phyloP scores from a whole-genome alignment of 2,888 invertebrate species.

The Oxycera nigricornis region DNA sequence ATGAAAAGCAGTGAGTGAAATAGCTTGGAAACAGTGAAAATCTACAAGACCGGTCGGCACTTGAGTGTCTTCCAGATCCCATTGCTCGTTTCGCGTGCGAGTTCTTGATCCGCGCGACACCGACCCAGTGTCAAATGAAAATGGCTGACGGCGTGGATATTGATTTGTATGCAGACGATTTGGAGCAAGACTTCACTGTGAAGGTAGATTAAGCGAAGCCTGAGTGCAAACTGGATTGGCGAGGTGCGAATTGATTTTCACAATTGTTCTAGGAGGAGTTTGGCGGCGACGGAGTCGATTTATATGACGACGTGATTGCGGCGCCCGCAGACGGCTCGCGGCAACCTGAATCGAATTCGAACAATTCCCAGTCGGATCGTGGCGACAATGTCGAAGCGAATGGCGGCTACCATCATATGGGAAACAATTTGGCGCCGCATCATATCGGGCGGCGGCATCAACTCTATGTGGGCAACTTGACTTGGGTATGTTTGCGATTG shows the following conservation, averaged over 20 bases:
- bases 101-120: background rate
- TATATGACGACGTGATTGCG: constrained; percentile 94
- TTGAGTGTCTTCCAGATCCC: background rate
- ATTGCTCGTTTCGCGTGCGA: background rate
- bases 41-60: constrained; percentile 25
- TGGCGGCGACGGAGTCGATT: constrained; percentile 78
- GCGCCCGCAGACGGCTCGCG: constrained; percentile 67
- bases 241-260: background rate
- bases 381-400: constrained; percentile 72
- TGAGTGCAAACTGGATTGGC: background rate
- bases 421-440: constrained; percentile 73
- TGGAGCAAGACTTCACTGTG: constrained; percentile 91
- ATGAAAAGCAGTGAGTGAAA: constrained; percentile 19
- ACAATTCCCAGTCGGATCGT: constrained; percentile 66
- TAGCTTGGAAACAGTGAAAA: background rate
- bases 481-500: constrained; percentile 79
- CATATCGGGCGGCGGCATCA: constrained; percentile 82
- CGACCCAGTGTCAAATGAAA: constrained; percentile 57
- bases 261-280: constrained; percentile 60
- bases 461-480: constrained; percentile 96
- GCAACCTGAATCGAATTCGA: constrained; percentile 68
- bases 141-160: constrained; percentile 97
- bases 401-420: constrained; percentile 75
- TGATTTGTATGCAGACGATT: constrained; percentile 96
- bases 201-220: constrained; percentile 53